Conservation (phyloP, 2,797 vertebrate genomes). For the Rhynchotus rufescens region DNA sequence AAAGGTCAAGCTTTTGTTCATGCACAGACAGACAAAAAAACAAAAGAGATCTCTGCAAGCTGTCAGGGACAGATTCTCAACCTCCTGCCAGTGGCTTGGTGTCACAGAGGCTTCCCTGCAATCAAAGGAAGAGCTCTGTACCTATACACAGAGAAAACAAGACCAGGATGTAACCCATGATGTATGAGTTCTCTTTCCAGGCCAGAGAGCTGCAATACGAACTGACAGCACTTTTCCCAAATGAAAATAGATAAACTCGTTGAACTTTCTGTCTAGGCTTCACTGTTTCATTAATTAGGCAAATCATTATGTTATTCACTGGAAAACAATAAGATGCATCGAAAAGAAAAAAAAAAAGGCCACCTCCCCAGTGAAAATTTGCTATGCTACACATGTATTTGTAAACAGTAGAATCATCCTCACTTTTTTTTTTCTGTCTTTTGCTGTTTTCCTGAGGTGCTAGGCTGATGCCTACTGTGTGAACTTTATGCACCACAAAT, state of each 20-base stretch:
- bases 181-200: conserved; percentile 26
- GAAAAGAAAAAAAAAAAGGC: conserved; percentile 7
- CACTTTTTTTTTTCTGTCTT: background rate
- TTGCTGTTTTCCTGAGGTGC: background rate
- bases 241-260: conserved; percentile 50
- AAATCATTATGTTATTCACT: conserved; percentile 5
- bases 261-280: conserved; percentile 42
- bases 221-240: conserved; percentile 47
- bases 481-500: background rate
- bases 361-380: background rate
- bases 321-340: conserved; percentile 29
- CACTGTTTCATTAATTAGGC: conserved; percentile 16
- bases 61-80: background rate
- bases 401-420: conserved; percentile 9
- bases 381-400: background rate
- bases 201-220: background rate
- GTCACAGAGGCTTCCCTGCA: background rate
- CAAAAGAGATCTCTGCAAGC: background rate
- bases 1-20: background rate
- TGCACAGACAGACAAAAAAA: background rate
- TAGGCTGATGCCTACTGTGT: background rate
- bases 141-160: background rate
- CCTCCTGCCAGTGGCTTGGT: background rate
- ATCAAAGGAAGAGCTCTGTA: background rate
- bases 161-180: background rate